phyloP scores from a whole-genome alignment of 2,113 vertebrate species.

The Hippocampus barbouri region DNA sequence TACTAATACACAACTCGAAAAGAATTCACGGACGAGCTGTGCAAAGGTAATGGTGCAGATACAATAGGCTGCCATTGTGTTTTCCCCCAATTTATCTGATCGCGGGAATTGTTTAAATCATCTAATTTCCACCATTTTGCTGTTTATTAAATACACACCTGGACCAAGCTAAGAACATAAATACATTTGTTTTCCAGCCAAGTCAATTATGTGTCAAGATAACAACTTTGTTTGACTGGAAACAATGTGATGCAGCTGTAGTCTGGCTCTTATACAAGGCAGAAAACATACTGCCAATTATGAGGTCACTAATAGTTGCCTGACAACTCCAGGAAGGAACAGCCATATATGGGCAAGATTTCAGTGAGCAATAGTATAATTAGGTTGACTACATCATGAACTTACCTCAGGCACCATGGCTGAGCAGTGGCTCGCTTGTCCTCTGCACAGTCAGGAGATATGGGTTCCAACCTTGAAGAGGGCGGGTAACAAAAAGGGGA shows the following conservation, averaged over 20 bases:
- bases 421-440: background rate
- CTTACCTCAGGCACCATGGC: background rate
- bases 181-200: slow-evolving; percentile 3
- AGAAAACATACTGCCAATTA: background rate
- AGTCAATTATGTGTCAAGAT: background rate
- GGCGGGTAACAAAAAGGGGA: slow-evolving; percentile 19
- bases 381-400: background rate
- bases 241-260: slow-evolving; percentile 2
- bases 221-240: background rate
- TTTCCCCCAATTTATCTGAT: slow-evolving; percentile 24
- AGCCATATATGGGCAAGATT: background rate
- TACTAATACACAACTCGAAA: slow-evolving; percentile 55
- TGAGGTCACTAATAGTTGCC: background rate
- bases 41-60: slow-evolving; percentile 40
- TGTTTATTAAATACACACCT: slow-evolving; percentile 19
- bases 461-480: too few species aligned
- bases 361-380: background rate
- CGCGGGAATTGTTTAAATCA: slow-evolving; percentile 37
- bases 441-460: background rate
- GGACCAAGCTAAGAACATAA: slow-evolving; percentile 9
- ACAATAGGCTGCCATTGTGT: slow-evolving; percentile 55
- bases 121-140: slow-evolving; percentile 34
- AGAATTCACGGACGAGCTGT: slow-evolving; percentile 40
- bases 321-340: slow-evolving; percentile 3
- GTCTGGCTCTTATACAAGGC: background rate